Base-by-base conservation (phyloP, 2,888 invertebrate genomes). In the Copidosoma aretas region DNA sequence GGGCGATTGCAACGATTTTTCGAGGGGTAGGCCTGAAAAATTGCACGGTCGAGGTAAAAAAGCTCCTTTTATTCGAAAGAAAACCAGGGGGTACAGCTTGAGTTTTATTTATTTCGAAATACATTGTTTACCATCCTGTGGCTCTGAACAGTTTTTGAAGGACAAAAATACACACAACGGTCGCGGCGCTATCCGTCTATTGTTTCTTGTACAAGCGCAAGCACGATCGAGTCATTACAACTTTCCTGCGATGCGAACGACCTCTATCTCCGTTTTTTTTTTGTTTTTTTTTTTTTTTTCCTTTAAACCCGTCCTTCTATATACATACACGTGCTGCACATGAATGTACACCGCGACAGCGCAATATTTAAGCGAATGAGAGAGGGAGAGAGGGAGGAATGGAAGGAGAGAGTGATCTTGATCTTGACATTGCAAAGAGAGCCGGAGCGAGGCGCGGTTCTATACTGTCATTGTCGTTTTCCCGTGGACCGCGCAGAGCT, bases 251-350 rank as follows among this genome's bases (percentile, higher is more conserved):
- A 78, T 78, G 79, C 77, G 77, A 78, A 79, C 76, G 76, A 79
- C 77, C 78, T 78, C 75, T 77, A 72, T 63, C 64, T 64, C 63
- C 22, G 46, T 46, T 59, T 49, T 49, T 21, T 63, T 24, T 46
- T 54, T 63, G 15, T 63, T n/a, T 46, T 24, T 32, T 52, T 53
- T 25, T 24, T 46, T 24, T 32, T 52, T 53, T 21, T 19, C 57
- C 10, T 41, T 71, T 73, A 75, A 81, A 81, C 80, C 81, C 80
- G 81, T 81, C 81, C 81, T 80, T 77, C 77, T 73, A 74, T 74
- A 70, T 74, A 8, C 8, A 32, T 32, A 32, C 32, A n/a, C n/a
- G 73, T 75, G 77, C 76, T 75, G 72, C 71, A 66, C 71, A 64
- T 71, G 69, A 61, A 25, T 46, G 1, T 22, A 53, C 4, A 10